A percentile compares a stretch with the other conserved stretches of the same genome.
These are phyloP conservation scores for Gymnothorax reevesii DNA, from an alignment of 2,797 vertebrate genomes.

Conservation along the genomic window DNA sequence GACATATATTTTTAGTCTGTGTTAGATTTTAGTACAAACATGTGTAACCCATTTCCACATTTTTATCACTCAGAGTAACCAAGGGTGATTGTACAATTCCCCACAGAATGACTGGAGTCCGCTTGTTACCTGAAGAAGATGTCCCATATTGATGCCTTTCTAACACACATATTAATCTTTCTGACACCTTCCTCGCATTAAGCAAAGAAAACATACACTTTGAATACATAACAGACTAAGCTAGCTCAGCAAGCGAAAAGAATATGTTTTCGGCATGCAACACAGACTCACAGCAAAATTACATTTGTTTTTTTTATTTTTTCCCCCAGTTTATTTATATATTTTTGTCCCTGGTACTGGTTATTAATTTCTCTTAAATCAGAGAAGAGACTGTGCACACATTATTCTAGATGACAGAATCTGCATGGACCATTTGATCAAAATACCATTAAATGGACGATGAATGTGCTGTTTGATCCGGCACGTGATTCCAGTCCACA, in stretches of 20 bases:
- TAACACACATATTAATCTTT: slow-evolving; percentile 37
- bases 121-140: slow-evolving; percentile 60
- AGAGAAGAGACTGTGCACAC: background rate
- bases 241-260: background rate
- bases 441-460: background rate
- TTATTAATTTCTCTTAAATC: background rate
- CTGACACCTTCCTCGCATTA: slow-evolving; percentile 40
- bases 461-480: background rate
- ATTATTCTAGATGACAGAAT: background rate
- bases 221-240: slow-evolving; percentile 29
- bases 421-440: background rate
- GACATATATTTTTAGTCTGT: slow-evolving; percentile 56
- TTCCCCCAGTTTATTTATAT: background rate
- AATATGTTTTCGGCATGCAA: background rate
- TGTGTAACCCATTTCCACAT: slow-evolving; percentile 53
- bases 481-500: background rate
- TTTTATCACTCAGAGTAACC: slow-evolving; percentile 37
- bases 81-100: slow-evolving; percentile 50
- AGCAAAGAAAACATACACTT: slow-evolving; percentile 27
- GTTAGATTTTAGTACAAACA: slow-evolving; percentile 61
- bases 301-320: background rate
- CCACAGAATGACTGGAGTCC: slow-evolving; percentile 59
- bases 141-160: slow-evolving; percentile 39
- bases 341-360: background rate
- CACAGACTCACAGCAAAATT: slow-evolving; percentile 20